These are phyloP conservation scores for Lithophane semibrunnea DNA, from an alignment of 2,888 invertebrate species.

Conservation along the genomic window DNA sequence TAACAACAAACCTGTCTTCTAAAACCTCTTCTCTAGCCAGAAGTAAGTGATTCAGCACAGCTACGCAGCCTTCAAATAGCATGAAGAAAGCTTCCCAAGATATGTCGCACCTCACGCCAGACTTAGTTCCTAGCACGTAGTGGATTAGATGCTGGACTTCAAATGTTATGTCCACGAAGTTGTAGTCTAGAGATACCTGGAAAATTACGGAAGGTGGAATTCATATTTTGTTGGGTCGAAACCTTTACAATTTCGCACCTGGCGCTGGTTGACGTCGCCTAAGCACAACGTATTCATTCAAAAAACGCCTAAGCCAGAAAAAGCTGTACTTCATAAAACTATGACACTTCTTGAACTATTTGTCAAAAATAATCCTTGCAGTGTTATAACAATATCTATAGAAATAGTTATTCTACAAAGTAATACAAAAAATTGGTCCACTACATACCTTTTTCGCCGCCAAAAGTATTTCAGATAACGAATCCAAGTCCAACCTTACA, in stretches of 20 bases:
- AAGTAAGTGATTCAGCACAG: slow-evolving; percentile 81
- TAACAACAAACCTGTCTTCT: slow-evolving; percentile 81
- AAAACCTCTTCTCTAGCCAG: slow-evolving; percentile 84
- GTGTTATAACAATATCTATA: too few relatives aligned
- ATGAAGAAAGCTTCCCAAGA: slow-evolving; percentile 79
- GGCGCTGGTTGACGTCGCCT: too few relatives aligned
- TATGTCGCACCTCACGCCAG: slow-evolving; percentile 72
- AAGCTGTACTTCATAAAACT: too few relatives aligned
- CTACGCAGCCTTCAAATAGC: slow-evolving; percentile 77
- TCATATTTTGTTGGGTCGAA: too few relatives aligned
- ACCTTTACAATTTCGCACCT: too few relatives aligned
- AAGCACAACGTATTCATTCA: too few relatives aligned
- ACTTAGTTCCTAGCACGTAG: slow-evolving; percentile 73
- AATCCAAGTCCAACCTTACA: slow-evolving; percentile 80
- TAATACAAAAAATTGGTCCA: too few relatives aligned
- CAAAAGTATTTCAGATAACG: slow-evolving; percentile 83
- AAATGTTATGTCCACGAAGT: slow-evolving; percentile 84
- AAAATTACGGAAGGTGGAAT: slow-evolving; percentile 53
- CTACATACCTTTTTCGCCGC: slow-evolving; percentile 80
- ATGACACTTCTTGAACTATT: too few relatives aligned
- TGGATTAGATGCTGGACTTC: slow-evolving; percentile 81
- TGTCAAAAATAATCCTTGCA: too few relatives aligned
- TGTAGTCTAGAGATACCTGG: slow-evolving; percentile 85
- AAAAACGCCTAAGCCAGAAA: too few relatives aligned
- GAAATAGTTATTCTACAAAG: too few relatives aligned